phyloP scores from a whole-genome alignment of 2,797 vertebrate genomes.

The Tamandua tetradactyla region DNA sequence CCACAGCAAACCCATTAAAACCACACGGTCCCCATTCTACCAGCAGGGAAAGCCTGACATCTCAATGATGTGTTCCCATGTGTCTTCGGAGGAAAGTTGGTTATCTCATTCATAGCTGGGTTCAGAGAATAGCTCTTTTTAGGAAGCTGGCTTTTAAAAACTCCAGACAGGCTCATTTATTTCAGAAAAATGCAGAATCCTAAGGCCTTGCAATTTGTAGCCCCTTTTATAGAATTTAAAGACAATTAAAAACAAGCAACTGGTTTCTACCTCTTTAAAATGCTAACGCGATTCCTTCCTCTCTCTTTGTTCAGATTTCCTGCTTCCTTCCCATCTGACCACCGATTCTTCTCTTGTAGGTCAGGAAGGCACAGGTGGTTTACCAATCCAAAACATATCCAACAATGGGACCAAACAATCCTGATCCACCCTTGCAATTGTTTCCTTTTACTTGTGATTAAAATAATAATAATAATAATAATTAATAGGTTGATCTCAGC shows the following conservation, averaged over 20 bases:
- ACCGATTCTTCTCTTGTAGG: not conserved
- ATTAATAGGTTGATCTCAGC: not conserved
- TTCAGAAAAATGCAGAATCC: not conserved
- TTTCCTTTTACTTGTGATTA: not conserved
- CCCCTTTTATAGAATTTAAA: not conserved
- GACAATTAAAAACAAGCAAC: not conserved
- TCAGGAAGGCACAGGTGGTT: not conserved
- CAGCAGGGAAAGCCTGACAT: not conserved
- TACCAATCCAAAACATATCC: not conserved
- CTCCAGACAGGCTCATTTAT: not conserved
- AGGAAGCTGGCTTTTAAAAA: not conserved
- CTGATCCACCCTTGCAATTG: not conserved
- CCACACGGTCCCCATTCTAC: not conserved
- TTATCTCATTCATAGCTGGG: not conserved
- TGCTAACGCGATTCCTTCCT: not conserved
- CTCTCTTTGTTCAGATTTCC: constrained; percentile 40
- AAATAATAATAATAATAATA: no score
- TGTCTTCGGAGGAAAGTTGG: not conserved
- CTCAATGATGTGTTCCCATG: not conserved
- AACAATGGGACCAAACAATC: not conserved
- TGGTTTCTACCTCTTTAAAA: not conserved
- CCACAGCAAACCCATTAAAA: not conserved
- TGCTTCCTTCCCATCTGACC: constrained; percentile 51
- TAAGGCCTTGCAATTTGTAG: not conserved
- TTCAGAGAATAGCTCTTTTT: not conserved